Evolutionary conservation across 2,797 vertebrate species (phyloP).

Genomic region (Parambassis ranga): DNA sequence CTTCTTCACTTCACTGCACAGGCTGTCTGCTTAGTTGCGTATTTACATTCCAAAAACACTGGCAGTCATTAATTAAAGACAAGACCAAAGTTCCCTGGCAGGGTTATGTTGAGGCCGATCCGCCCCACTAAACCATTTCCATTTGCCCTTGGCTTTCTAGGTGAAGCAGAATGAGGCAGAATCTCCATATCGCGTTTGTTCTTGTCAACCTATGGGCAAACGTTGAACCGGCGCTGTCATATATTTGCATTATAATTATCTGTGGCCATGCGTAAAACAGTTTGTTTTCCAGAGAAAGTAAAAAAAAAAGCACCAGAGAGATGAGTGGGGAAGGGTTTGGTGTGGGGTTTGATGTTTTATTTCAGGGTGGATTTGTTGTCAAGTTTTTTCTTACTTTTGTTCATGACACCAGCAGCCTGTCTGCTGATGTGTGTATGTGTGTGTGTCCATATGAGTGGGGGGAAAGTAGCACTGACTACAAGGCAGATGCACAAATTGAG

Average conservation of each 20-base stretch:
- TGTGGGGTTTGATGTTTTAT: constrained; percentile 26
- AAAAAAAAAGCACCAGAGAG: constrained; percentile 35
- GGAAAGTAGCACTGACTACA: constrained; percentile 48
- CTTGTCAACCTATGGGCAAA: constrained; percentile 76
- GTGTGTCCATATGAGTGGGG: constrained; percentile 21
- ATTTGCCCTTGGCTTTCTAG: constrained; percentile 73
- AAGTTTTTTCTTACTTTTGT: constrained; percentile 29
- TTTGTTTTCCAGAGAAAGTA: constrained; percentile 30
- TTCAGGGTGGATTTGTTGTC: constrained; percentile 12
- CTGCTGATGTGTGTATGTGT: constrained; percentile 10
- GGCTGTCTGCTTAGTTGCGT: constrained; percentile 47
- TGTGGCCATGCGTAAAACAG: constrained; percentile 41
- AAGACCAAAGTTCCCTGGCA: constrained; percentile 64
- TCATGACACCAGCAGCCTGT: not conserved
- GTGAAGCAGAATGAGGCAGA: constrained; percentile 59
- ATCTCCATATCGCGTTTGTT: constrained; percentile 76
- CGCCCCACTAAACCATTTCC: constrained; percentile 72
- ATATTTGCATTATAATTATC: constrained; percentile 78
- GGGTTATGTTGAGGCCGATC: constrained; percentile 58
- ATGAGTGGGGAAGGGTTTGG: constrained; percentile 11
- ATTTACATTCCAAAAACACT: constrained; percentile 68
- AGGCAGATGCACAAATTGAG: constrained; percentile 63
- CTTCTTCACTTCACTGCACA: constrained; percentile 45
- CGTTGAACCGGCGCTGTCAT: constrained; percentile 56
- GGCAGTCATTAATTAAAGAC: constrained; percentile 72